These are phyloP conservation scores for Sterna hirundo DNA, from an alignment of 2,113 vertebrate genomes.

Conservation along the genomic window DNA sequence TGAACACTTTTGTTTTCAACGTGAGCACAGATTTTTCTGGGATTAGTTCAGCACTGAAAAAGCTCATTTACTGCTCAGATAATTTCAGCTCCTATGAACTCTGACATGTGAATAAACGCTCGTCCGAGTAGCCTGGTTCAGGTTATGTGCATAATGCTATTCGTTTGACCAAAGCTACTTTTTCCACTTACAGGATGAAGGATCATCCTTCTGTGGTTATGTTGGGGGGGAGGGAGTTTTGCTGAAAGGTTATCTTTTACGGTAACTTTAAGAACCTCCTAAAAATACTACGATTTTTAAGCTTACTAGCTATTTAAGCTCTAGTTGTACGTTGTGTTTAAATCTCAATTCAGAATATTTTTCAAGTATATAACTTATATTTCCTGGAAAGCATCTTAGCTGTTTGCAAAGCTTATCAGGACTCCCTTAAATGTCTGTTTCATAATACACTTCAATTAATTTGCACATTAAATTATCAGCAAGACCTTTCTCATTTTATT, in stretches of 20 bases:
- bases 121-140: not conserved
- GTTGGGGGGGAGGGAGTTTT: not conserved
- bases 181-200: not conserved
- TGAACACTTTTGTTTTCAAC: not conserved
- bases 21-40: not conserved
- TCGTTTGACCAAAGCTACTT: not conserved
- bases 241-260: not conserved
- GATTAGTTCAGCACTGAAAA: not conserved
- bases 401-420: not conserved
- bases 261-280: not conserved
- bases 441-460: not conserved
- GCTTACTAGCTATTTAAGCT: not conserved
- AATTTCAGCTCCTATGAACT: conserved; percentile 28
- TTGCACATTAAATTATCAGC: not conserved
- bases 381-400: conserved; percentile 31
- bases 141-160: not conserved
- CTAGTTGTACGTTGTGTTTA: not conserved
- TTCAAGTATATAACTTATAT: not conserved
- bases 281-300: not conserved
- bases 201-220: not conserved
- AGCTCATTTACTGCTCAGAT: not conserved
- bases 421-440: not conserved
- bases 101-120: not conserved
- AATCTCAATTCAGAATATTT: not conserved
- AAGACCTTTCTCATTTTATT: not conserved